Evolutionary conservation across 2,113 vertebrate species (phyloP).

Genomic region (Passer montanus): DNA sequence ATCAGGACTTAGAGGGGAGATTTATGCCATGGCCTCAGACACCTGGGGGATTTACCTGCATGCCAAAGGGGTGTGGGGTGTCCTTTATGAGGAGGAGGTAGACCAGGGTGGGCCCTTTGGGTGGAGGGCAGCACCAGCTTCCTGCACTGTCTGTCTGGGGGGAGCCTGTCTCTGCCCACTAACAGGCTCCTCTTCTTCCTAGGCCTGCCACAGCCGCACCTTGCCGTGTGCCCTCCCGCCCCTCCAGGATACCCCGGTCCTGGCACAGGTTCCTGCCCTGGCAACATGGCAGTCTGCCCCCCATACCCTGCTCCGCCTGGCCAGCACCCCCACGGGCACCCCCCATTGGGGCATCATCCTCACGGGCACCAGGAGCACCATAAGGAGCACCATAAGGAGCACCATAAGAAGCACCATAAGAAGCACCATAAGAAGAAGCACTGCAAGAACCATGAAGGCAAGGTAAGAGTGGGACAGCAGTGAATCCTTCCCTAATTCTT

Average conservation of each 20-base stretch:
- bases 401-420: constrained; percentile 2
- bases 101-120: fast-evolving
- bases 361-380: not conserved
- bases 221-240: not conserved
- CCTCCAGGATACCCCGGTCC: not conserved
- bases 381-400: not conserved
- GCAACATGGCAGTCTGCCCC: not conserved
- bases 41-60: not conserved
- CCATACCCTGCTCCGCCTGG: not conserved
- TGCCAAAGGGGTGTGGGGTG: not conserved
- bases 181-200: not conserved
- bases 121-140: not conserved
- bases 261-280: not conserved
- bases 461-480: not conserved
- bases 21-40: not conserved
- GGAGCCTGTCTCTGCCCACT: not conserved
- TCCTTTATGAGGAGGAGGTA: not conserved
- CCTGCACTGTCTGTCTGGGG: not conserved
- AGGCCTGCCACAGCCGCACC: not conserved
- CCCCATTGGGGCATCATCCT: not conserved
- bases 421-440: constrained; percentile 24
- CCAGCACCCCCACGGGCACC: not conserved
- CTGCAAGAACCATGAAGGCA: not conserved
- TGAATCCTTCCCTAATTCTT: not conserved
- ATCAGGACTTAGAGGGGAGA: not conserved